phyloP scores from a whole-genome alignment of 2,113 vertebrate species.

The Chionis minor region DNA sequence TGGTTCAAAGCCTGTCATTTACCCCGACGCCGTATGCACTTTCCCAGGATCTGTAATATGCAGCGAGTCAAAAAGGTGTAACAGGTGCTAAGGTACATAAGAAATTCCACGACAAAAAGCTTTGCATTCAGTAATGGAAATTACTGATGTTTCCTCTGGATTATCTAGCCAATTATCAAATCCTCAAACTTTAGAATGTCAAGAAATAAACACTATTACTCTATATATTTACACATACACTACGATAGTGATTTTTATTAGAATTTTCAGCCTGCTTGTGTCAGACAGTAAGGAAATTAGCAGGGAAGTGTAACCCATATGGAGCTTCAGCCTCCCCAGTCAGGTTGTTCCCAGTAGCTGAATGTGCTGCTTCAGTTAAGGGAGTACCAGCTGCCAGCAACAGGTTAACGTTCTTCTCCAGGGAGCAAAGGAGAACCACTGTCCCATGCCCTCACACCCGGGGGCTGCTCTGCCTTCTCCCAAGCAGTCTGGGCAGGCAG shows the following conservation, averaged over 20 bases:
- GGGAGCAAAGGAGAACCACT: not conserved
- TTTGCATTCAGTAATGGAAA: not conserved
- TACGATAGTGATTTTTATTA: not conserved
- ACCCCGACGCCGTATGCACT: accelerated
- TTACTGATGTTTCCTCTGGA: not conserved
- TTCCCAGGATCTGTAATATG: no score
- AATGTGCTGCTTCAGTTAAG: not conserved
- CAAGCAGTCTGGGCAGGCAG: not conserved
- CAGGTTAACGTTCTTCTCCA: no score
- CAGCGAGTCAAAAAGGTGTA: not conserved
- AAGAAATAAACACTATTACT: not conserved
- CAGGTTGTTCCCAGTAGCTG: not conserved
- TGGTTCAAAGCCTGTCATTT: not conserved
- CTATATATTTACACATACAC: accelerated
- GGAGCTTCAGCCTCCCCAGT: not conserved
- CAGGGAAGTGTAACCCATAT: not conserved
- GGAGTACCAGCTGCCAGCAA: not conserved
- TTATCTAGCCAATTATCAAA: not conserved
- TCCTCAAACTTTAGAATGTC: not conserved
- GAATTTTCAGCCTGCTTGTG: not conserved
- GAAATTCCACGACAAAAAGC: not conserved
- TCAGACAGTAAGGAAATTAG: not conserved
- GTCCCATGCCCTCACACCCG: accelerated
- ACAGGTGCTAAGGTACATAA: not conserved
- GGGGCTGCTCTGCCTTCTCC: not conserved